Evolutionary conservation across 2,888 invertebrate genomes (phyloP), one percentile per base, ranked within the genome.

Genomic region (Linyphia triangularis): DNA sequence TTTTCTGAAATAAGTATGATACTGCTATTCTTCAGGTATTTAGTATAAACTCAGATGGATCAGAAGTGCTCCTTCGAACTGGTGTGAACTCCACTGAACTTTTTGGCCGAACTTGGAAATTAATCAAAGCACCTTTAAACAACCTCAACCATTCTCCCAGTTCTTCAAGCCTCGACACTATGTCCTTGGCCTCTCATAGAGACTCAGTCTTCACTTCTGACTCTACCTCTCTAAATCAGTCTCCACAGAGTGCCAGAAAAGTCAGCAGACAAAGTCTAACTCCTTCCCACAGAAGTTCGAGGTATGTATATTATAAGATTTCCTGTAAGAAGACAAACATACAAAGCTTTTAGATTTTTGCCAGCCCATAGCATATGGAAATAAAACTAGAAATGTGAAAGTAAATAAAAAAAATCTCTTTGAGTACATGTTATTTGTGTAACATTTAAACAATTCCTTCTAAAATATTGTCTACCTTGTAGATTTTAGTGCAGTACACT

Each of bases 81-180:
- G 92, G 92, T 0, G 90, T 93, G 1, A 91, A 91, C 10, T 70
- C 90, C 2, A 90, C 90, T 69, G 92, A 92, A 40, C 91, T 96
- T 90, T 96, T 97, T 22, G 98, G 98, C 0, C 97, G 97, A 92
- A 95, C 96, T 91, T 98, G 98, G 98, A 95, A 95, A 90, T 16
- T 61, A 13, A 59, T 90, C 9, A 37, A 67, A 61, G 73, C 79
- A n/a, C 78, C 86, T 1, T 24, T 81, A 9, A 26, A 30, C 24
- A 10, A 43, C 2, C 22, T 89, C 37, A 26, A 70, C 28, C 72
- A 70, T 19, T 75, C 72, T 9, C 77, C 89, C 10, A 89, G 89
- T 40, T 43, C 57, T 43, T 89, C 89, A 61, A 89, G 89, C 59
- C 37, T 83, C n/a, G 79, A 83, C 57, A 84, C 89, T 22, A 81